Conservation (phyloP, 2,113 vertebrate genomes). For the Morphnarchus princeps region DNA sequence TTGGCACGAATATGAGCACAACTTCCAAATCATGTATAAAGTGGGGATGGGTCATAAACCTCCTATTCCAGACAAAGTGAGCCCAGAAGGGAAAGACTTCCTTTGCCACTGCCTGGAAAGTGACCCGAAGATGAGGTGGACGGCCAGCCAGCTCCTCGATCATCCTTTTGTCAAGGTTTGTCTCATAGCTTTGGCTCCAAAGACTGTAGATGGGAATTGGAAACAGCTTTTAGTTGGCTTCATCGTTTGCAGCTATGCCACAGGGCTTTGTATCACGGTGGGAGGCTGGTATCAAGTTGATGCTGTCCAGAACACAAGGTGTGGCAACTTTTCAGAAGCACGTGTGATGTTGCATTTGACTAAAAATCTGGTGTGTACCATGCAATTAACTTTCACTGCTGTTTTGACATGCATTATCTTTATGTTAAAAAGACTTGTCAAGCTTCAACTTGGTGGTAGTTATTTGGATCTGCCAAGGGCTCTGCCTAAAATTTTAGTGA, state of each 20-base stretch:
- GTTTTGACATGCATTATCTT: not conserved
- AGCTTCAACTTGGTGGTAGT: not conserved
- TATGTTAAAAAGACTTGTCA: not conserved
- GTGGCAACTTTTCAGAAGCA: not conserved
- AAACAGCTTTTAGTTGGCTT: not conserved
- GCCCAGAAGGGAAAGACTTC: conserved; percentile 96
- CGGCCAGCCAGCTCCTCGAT: conserved; percentile 94
- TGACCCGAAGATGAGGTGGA: conserved; percentile 94
- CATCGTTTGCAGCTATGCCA: not conserved
- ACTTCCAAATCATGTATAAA: conserved; percentile 99
- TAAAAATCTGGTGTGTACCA: not conserved
- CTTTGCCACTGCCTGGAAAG: conserved; percentile 95
- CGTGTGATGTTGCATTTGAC: not conserved
- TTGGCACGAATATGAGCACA: conserved; percentile 99
- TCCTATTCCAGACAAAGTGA: conserved; percentile 92
- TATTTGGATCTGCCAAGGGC: not conserved
- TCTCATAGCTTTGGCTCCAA: not conserved
- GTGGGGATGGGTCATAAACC: conserved; percentile 99
- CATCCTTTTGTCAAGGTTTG: conserved; percentile 97
- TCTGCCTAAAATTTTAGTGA: not conserved
- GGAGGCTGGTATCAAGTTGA: not conserved
- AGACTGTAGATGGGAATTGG: not conserved
- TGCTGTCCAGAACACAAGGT: not conserved
- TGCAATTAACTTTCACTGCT: not conserved
- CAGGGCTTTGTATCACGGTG: not conserved